phyloP scores from a whole-genome alignment of 2,113 vertebrate species.

The Notothenia rossii region DNA sequence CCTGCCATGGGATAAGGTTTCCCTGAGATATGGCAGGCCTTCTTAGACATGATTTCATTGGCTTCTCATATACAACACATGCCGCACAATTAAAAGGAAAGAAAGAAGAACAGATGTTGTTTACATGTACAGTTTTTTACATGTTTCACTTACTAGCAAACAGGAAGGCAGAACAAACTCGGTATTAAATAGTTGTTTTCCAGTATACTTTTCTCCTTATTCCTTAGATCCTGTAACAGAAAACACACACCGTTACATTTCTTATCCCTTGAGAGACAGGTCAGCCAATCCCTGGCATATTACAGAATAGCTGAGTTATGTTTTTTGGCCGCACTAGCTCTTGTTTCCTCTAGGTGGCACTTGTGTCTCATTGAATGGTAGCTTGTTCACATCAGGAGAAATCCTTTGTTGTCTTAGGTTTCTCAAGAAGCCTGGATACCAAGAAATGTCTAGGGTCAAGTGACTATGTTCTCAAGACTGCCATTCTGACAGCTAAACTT shows the following conservation, averaged over 20 bases:
- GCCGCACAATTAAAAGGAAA: neutral
- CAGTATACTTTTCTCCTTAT: conserved; percentile 19
- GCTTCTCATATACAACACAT: neutral
- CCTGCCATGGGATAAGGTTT: conserved; percentile 80
- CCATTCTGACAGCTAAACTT: conserved; percentile 32
- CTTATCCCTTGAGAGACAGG: conserved; percentile 22
- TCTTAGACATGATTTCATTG: conserved; percentile 31
- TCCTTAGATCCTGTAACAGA: conserved; percentile 33
- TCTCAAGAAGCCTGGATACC: conserved; percentile 47
- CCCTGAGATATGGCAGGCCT: conserved; percentile 26
- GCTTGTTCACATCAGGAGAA: neutral
- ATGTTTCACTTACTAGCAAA: too few species aligned
- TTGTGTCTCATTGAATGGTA: conserved; percentile 17
- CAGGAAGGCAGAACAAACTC: conserved; percentile 1
- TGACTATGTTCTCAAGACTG: conserved; percentile 25
- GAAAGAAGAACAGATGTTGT: neutral
- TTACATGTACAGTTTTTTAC: neutral
- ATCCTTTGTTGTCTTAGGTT: conserved; percentile 27
- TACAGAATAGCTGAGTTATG: neutral
- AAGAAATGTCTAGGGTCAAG: conserved; percentile 54
- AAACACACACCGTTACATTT: conserved; percentile 30
- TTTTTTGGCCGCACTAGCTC: conserved; percentile 4
- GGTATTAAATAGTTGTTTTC: conserved; percentile 14
- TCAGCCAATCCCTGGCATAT: conserved; percentile 15
- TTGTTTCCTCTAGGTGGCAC: conserved; percentile 48